Conservation (phyloP, 2,888 invertebrate species). For the Ariolimax columbianus region DNA sequence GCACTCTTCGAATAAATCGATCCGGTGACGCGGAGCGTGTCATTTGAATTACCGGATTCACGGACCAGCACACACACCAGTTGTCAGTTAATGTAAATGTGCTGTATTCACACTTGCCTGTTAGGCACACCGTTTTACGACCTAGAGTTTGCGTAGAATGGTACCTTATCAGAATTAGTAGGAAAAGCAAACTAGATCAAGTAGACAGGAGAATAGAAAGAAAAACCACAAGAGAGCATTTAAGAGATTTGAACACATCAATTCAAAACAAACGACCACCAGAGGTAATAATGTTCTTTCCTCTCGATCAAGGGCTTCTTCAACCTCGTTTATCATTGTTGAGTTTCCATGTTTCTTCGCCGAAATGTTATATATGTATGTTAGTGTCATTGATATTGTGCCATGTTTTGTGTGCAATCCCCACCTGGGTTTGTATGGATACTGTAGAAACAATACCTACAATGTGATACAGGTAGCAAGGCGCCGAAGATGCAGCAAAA, state of each 20-base stretch:
- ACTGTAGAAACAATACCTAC: no score
- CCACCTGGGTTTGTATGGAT: no score
- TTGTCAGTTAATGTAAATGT: constrained; percentile 20
- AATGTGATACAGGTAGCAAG: no score
- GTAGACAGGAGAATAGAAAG: not conserved
- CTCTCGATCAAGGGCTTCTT: no score
- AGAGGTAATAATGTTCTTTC: no score
- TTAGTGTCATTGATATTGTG: not conserved
- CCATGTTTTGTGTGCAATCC: no score
- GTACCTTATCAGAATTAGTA: not conserved
- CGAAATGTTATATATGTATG: not conserved
- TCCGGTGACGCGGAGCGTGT: not conserved
- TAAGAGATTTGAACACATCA: not conserved
- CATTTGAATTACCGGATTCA: constrained; percentile 12
- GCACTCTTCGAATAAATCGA: constrained; percentile 6
- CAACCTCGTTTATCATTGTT: not conserved
- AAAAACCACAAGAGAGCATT: not conserved
- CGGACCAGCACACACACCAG: not conserved
- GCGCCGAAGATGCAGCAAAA: no score
- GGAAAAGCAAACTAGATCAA: no score
- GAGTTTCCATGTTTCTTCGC: no score
- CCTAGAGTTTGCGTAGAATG: not conserved
- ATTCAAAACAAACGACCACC: not conserved
- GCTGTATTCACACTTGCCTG: constrained; percentile 31
- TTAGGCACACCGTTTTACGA: not conserved